Conservation (phyloP, 2,888 invertebrate species). For the Nomada hirtipes region DNA sequence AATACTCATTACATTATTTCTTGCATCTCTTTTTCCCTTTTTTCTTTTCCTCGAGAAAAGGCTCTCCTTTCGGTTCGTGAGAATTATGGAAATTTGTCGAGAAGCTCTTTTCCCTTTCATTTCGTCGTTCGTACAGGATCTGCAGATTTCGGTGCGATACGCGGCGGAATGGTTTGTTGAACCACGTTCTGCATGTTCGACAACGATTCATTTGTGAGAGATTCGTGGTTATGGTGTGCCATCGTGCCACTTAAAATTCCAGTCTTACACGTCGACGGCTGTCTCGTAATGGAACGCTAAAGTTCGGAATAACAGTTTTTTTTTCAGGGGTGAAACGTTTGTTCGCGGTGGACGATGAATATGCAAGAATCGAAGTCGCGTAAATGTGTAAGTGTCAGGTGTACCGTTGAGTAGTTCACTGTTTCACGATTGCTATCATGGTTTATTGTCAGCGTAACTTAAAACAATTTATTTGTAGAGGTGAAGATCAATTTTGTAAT, state of each 20-base stretch:
- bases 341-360: background rate
- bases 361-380: background rate
- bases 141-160: slow-evolving; percentile 31
- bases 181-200: background rate
- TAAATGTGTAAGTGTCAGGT: no score
- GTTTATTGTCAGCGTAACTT: background rate
- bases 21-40: slow-evolving; percentile 7
- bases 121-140: background rate
- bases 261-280: background rate
- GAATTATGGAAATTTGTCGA: slow-evolving; percentile 55
- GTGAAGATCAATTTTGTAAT: no score
- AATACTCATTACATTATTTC: slow-evolving; percentile 23
- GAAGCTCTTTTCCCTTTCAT: background rate
- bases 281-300: background rate
- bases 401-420: no score
- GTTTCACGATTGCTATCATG: background rate
- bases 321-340: background rate
- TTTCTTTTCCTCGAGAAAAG: slow-evolving; percentile 39
- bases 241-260: slow-evolving; percentile 2
- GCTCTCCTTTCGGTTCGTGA: slow-evolving; percentile 34
- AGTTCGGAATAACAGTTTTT: background rate
- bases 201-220: slow-evolving; percentile 3
- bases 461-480: no score
- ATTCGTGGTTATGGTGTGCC: slow-evolving; percentile 1
- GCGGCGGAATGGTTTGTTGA: slow-evolving; percentile 1